phyloP scores from a whole-genome alignment of 2,797 vertebrate species.

The Oryzias sinensis region DNA sequence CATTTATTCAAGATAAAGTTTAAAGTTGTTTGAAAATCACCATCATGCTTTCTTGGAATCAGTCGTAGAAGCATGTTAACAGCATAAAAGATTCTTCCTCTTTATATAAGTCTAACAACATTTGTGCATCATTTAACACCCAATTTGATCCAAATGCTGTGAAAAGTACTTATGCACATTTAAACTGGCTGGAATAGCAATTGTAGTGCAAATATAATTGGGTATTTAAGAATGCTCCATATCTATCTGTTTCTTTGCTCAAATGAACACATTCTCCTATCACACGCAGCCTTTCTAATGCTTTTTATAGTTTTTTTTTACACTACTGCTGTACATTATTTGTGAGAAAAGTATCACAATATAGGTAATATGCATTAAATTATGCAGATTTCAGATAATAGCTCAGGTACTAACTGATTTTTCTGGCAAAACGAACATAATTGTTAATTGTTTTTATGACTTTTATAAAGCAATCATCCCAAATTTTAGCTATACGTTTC shows the following conservation, averaged over 20 bases:
- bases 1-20: not conserved
- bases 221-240: constrained; percentile 57
- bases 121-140: constrained; percentile 60
- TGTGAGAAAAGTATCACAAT: too few species aligned
- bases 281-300: constrained; percentile 27
- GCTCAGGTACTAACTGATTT: too few species aligned
- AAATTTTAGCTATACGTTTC: too few species aligned
- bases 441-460: too few species aligned
- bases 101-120: constrained; percentile 44
- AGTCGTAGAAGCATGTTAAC: constrained; percentile 6
- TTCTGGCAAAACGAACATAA: too few species aligned
- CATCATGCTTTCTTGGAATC: constrained; percentile 9
- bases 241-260: constrained; percentile 41
- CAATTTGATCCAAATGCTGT: constrained; percentile 61
- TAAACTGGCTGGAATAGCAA: constrained; percentile 59
- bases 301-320: constrained; percentile 69
- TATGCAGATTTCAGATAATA: too few species aligned
- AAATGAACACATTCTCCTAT: constrained; percentile 34
- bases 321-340: constrained; percentile 20
- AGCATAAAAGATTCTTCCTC: constrained; percentile 24
- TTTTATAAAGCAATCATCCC: too few species aligned
- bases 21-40: not conserved
- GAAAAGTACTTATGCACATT: constrained; percentile 58
- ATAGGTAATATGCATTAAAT: too few species aligned
- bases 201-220: constrained; percentile 69